Conservation (phyloP, 2,113 vertebrate genomes). For the Ornithorhynchus anatinus region DNA sequence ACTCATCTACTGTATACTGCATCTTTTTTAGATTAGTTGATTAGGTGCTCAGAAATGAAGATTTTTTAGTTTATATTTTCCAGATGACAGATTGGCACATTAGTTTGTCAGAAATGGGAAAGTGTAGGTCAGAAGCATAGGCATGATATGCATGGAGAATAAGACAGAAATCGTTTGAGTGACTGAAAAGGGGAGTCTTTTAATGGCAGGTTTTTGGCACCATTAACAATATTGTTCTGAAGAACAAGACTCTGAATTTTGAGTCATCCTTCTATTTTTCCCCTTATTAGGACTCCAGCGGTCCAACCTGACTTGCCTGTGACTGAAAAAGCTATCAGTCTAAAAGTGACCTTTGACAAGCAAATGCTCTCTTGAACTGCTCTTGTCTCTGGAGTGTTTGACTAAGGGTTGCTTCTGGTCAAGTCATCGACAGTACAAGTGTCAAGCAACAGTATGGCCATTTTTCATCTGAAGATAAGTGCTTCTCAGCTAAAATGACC, state of each 20-base stretch:
- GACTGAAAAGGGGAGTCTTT: not conserved
- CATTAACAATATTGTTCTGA: conserved; percentile 14
- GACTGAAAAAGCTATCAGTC: conserved; percentile 28
- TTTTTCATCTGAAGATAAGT: conserved; percentile 58
- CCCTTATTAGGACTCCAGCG: not conserved
- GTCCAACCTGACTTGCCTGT: conserved; percentile 8
- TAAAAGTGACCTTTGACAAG: conserved; percentile 50
- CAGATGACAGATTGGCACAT: not conserved
- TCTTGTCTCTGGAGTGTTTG: conserved; percentile 43
- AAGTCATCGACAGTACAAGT: conserved; percentile 47
- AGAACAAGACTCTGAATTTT: conserved; percentile 19
- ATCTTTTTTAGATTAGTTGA: conserved; percentile 7
- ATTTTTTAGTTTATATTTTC: conserved; percentile 2
- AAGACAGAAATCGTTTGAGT: not conserved
- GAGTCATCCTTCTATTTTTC: conserved; percentile 1
- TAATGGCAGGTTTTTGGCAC: not conserved
- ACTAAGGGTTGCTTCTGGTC: conserved; percentile 35
- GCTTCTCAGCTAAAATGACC: conserved; percentile 48
- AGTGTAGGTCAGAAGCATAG: not conserved
- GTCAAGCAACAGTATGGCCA: conserved; percentile 45
- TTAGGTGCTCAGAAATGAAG: not conserved
- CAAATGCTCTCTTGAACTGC: conserved; percentile 35
- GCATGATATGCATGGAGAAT: not conserved
- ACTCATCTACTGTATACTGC: not conserved
- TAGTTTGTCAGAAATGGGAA: not conserved